These are phyloP conservation scores for Drosophila gunungcola DNA, from an alignment of 1,140 invertebrate species.

Conservation along the genomic window DNA sequence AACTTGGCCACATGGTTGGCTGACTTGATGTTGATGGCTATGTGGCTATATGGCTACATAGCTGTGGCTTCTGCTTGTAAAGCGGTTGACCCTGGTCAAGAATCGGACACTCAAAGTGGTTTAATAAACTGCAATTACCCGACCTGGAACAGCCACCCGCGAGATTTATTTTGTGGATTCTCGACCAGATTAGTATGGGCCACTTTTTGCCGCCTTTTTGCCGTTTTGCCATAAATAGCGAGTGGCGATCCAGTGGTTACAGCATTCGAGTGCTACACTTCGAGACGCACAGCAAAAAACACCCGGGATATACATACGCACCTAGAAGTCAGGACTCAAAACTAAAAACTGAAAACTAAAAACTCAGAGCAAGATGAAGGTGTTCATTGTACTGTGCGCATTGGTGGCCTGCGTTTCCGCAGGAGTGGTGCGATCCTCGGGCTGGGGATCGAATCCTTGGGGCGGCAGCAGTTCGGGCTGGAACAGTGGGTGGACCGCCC, in stretches of 20 bases:
- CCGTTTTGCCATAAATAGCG: slow-evolving; percentile 64
- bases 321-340: slow-evolving; percentile 10
- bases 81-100: slow-evolving; percentile 80
- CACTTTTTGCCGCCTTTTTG: slow-evolving; percentile 20
- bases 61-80: slow-evolving; percentile 40
- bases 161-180: slow-evolving; percentile 80
- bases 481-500: slow-evolving; percentile 48
- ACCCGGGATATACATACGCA: background rate
- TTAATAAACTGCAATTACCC: slow-evolving; percentile 80
- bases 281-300: slow-evolving; percentile 29
- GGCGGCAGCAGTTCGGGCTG: slow-evolving; percentile 43
- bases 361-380: slow-evolving; percentile 53
- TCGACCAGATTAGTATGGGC: slow-evolving; percentile 31
- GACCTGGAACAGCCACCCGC: slow-evolving; percentile 50
- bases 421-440: slow-evolving; percentile 59
- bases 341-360: no score
- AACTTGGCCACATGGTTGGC: slow-evolving; percentile 47
- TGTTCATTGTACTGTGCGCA: slow-evolving; percentile 66
- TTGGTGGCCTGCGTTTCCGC: slow-evolving; percentile 67
- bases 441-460: slow-evolving; percentile 49
- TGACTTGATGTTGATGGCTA: slow-evolving; percentile 8
- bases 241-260: slow-evolving; percentile 36
- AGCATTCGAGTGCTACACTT: slow-evolving; percentile 71
- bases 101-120: slow-evolving; percentile 74
- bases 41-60: slow-evolving; percentile 21